Evolutionary conservation across 1,140 invertebrate species (phyloP), one percentile per base, ranked within the genome.

Genomic region (Pseudomyrmex cubaensis): DNA sequence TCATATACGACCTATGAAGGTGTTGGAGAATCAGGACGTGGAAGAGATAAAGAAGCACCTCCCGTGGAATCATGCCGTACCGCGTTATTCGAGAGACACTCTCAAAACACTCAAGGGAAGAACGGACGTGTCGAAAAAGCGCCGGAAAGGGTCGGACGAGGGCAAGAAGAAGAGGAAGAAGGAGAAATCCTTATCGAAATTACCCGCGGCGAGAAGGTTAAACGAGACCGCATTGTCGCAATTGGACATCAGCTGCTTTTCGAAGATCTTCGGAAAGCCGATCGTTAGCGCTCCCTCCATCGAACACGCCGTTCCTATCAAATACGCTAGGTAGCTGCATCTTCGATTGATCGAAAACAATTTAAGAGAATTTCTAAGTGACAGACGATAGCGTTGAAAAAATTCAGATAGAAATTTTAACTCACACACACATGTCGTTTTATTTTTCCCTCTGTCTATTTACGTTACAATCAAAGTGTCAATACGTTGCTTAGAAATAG

Each of bases 211-310:
- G 56, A 77, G 48, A 22, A 89, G 70, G 57, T 85, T 92, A 72
- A 93, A 93, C 82, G 91, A 90, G 84, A 93, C 92, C 72, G 87
- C 91, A 66, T 85, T 87, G 54, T 83, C 90, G 17, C 88, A 83
- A 72, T 72, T 94, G 63, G 93, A 94, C 88, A 66, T 92, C 46
- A 94, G 92, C 86, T 94, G 93, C 83, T 86, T 85, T 35, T 83
- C 85, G 52, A 93, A 91, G 87, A 87, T 52, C 15, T 82, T 62
- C 7, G 84, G 86, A 85, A 85, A 90, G 85, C 87, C 87, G 85
- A 86, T 92, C 72, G 85, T 91, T 44, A 93, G 92, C 88, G 92
- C 93, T 13, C 92, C 93, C 5, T 63, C 48, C 61, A 85, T 92
- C 48, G 84, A 91, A 17, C 88, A 93, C 73, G 92, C 93, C 44